Percentiles rank a stretch among this genome's conserved stretches.
Conservation (phyloP, 2,797 vertebrate species). For the Gymnothorax reevesii region DNA sequence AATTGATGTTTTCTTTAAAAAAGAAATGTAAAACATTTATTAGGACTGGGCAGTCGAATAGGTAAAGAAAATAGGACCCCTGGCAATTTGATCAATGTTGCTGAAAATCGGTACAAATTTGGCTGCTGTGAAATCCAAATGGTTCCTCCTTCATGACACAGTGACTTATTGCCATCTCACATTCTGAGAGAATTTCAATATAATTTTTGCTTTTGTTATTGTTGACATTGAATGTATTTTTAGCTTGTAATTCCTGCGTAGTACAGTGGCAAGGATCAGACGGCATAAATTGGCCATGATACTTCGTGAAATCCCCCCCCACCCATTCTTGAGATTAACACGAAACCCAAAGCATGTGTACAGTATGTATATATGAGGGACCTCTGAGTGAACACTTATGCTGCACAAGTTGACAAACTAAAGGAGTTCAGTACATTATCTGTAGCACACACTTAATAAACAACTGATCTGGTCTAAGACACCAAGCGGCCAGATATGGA, state of each 20-base stretch:
- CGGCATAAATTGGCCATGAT: not conserved
- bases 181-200: too few species aligned
- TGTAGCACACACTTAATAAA: not conserved
- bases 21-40: too few species aligned
- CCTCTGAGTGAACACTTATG: not conserved
- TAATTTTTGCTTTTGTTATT: too few species aligned
- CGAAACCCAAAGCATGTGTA: not conserved
- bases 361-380: not conserved
- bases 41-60: not conserved
- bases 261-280: not conserved
- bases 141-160: too few species aligned
- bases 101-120: too few species aligned
- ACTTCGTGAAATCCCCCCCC: not conserved
- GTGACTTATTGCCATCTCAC: too few species aligned
- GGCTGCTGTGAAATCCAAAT: too few species aligned
- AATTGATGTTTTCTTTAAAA: not conserved
- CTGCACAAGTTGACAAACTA: not conserved
- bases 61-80: not conserved
- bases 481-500: not conserved
- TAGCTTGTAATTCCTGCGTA: too few species aligned
- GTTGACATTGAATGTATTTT: too few species aligned
- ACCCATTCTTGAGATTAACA: not conserved
- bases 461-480: not conserved
- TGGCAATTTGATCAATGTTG: not conserved
- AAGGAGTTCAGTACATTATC: not conserved